These are phyloP conservation scores for Pandemis corylana DNA, from an alignment of 2,888 invertebrate species.

Conservation along the genomic window DNA sequence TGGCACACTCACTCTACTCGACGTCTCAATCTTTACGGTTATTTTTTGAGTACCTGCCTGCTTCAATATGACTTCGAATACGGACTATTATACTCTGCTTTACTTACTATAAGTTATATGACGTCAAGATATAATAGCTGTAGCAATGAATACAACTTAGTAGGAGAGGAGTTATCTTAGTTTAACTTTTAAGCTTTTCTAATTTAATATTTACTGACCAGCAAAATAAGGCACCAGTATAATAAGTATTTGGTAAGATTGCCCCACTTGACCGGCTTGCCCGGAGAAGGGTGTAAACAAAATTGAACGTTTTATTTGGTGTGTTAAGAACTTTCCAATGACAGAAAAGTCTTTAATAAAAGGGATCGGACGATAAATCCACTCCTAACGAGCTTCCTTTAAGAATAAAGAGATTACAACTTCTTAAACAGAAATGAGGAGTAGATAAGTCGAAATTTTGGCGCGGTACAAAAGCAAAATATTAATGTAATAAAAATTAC, in stretches of 20 bases:
- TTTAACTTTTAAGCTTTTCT: neutral
- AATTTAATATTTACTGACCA: neutral
- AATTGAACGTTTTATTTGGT: slow-evolving; percentile 26
- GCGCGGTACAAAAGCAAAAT: slow-evolving; percentile 40
- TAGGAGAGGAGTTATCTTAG: neutral
- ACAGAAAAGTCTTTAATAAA: slow-evolving; percentile 30
- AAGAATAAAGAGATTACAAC: slow-evolving; percentile 58
- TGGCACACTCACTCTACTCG: slow-evolving; percentile 72
- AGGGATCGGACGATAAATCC: slow-evolving; percentile 52
- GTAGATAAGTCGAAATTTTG: slow-evolving; percentile 60
- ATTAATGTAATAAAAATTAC: slow-evolving; percentile 20
- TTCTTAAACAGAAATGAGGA: slow-evolving; percentile 51
- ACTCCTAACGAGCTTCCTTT: slow-evolving; percentile 54
- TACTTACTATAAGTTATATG: slow-evolving; percentile 11
- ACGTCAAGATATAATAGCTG: slow-evolving; percentile 4
- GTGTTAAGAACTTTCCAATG: slow-evolving; percentile 30
- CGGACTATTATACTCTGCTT: slow-evolving; percentile 21
- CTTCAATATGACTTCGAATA: slow-evolving; percentile 56
- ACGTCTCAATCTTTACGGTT: slow-evolving; percentile 72
- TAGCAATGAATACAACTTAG: neutral
- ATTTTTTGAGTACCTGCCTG: slow-evolving; percentile 63
- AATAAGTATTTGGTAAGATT: neutral
- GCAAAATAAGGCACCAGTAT: neutral
- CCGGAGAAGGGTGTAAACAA: slow-evolving; percentile 2
- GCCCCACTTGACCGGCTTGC: neutral